Conservation (phyloP, 2,113 vertebrate species). For the Channa argus region DNA sequence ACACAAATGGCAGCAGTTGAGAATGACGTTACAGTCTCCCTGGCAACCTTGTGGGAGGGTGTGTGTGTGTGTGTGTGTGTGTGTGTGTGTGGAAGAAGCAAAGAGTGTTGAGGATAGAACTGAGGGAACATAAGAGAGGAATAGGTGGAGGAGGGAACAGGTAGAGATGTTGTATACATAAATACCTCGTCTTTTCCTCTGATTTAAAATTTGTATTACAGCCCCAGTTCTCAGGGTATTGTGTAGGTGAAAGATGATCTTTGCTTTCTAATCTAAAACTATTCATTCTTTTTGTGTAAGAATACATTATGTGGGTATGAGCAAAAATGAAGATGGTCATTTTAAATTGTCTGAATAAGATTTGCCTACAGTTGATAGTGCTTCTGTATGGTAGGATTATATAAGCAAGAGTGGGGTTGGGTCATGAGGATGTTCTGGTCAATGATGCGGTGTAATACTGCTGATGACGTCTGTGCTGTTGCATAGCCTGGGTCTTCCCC, state of each 20-base stretch:
- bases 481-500: slow-evolving; percentile 73
- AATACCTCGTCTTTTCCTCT: slow-evolving; percentile 44
- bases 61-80: slow-evolving; percentile 20
- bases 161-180: slow-evolving; percentile 72
- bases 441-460: slow-evolving; percentile 66
- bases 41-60: slow-evolving; percentile 77
- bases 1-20: slow-evolving; percentile 79
- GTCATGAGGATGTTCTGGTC: slow-evolving; percentile 71
- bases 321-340: not conserved
- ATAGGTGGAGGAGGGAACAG: slow-evolving; percentile 38
- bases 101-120: slow-evolving; percentile 39
- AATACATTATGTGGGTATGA: not conserved
- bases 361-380: slow-evolving; percentile 8
- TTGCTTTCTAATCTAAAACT: slow-evolving; percentile 34
- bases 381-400: slow-evolving; percentile 49
- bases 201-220: slow-evolving; percentile 44
- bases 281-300: slow-evolving; percentile 29
- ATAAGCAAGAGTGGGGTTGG: slow-evolving; percentile 42
- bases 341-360: slow-evolving; percentile 19
- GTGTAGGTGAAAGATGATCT: slow-evolving; percentile 27
- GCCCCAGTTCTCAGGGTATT: slow-evolving; percentile 28
- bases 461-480: slow-evolving; percentile 76
- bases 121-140: slow-evolving; percentile 37
- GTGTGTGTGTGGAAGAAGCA: slow-evolving; percentile 31
- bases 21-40: slow-evolving; percentile 81